Percentiles rank a stretch among this genome's conserved stretches.
Evolutionary conservation across 2,113 vertebrate species (phyloP).

Genomic region (Prinia subflava): DNA sequence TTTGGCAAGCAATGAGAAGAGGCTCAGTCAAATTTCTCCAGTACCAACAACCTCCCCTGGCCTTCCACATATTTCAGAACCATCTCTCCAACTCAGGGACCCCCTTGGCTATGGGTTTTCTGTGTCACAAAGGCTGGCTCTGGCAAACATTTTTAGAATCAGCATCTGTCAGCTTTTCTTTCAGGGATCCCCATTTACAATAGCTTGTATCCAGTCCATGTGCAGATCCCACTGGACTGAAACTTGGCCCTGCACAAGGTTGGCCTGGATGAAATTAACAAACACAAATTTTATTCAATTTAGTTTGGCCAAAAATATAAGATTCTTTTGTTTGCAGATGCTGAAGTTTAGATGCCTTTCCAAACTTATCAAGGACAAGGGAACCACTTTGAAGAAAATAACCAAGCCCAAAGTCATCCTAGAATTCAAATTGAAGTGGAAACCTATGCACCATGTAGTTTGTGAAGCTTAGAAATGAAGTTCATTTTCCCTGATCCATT

Average conservation of each 20-base stretch:
- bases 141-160: constrained; percentile 62
- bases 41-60: background rate
- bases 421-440: constrained; percentile 31
- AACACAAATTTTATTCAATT: constrained; percentile 67
- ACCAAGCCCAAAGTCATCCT: constrained; percentile 26
- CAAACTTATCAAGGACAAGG: constrained; percentile 61
- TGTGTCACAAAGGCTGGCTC: constrained; percentile 66
- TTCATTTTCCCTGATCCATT: background rate
- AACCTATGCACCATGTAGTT: background rate
- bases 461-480: background rate
- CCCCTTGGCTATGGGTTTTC: constrained; percentile 60
- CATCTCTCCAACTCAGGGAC: constrained; percentile 38
- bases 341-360: constrained; percentile 62
- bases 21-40: background rate
- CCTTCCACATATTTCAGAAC: constrained; percentile 17
- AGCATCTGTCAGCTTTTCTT: constrained; percentile 64
- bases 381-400: constrained; percentile 39
- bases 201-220: constrained; percentile 67
- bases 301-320: constrained; percentile 69
- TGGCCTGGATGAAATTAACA: constrained; percentile 68
- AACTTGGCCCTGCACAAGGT: constrained; percentile 46
- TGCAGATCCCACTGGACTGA: constrained; percentile 65
- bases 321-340: constrained; percentile 70
- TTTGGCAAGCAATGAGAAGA: background rate
- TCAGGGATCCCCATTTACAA: constrained; percentile 65